A percentile compares a stretch with the other conserved stretches of the same genome.
Conservation (phyloP, 2,797 vertebrate genomes). For the Heteromormyrus szaboi region DNA sequence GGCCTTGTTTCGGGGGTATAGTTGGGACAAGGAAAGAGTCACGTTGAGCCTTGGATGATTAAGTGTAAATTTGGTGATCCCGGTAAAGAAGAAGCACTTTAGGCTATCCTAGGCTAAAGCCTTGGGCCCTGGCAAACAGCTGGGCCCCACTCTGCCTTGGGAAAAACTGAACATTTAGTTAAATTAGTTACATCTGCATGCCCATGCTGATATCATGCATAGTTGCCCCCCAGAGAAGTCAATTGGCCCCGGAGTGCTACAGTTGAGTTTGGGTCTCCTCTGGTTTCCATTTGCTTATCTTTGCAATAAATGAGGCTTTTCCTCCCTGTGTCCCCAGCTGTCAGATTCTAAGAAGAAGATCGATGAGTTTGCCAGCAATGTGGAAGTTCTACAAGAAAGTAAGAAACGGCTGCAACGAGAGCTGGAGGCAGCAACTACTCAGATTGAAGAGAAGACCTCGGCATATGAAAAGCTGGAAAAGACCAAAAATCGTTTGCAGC, state of each 20-base stretch:
- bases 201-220: neutral
- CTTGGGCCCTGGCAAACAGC: neutral
- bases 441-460: slow-evolving; percentile 88
- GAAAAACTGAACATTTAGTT: neutral
- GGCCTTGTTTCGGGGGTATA: neutral
- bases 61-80: neutral
- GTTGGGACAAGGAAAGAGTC: neutral
- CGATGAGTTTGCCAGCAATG: slow-evolving; percentile 74
- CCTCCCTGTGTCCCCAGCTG: slow-evolving; percentile 57
- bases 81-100: neutral
- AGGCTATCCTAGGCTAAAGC: neutral
- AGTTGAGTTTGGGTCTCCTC: neutral
- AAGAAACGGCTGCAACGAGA: slow-evolving; percentile 92
- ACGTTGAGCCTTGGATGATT: neutral
- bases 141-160: neutral
- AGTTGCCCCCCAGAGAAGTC: neutral
- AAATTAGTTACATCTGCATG: neutral
- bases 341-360: slow-evolving; percentile 89
- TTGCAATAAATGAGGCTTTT: neutral
- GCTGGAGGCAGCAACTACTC: slow-evolving; percentile 79
- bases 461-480: slow-evolving; percentile 96
- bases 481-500: slow-evolving; percentile 94
- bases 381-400: slow-evolving; percentile 84
- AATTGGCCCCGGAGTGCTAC: neutral
- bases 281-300: neutral